A percentile compares a stretch with the other conserved stretches of the same genome.
Evolutionary conservation across 2,888 invertebrate genomes (phyloP).

Genomic region (Andrena camellia): DNA sequence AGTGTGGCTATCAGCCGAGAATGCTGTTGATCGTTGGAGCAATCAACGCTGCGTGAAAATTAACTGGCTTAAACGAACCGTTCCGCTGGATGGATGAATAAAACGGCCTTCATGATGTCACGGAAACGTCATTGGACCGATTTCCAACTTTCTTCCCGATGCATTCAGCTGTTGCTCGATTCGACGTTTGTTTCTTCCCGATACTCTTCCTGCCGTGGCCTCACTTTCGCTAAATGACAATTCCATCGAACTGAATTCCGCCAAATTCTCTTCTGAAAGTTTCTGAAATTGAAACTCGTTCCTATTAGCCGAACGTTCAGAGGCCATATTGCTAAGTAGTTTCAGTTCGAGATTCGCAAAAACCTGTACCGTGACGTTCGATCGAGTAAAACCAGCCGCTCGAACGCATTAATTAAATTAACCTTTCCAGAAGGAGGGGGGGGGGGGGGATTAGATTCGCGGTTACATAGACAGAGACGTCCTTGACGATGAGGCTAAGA

Average conservation of each 20-base stretch:
- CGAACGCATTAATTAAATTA: constrained; percentile 57
- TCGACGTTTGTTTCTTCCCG: constrained; percentile 24
- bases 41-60: constrained; percentile 45
- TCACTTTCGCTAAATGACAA: no score
- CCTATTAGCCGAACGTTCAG: no score
- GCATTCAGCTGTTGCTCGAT: constrained; percentile 15
- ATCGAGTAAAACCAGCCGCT: background rate
- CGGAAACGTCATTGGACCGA: constrained; percentile 47
- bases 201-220: no score
- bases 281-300: no score
- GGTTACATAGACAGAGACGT: constrained; percentile 62
- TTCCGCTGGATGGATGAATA: constrained; percentile 31
- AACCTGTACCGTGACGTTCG: background rate
- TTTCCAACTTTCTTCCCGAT: constrained; percentile 59
- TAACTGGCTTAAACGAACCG: constrained; percentile 65
- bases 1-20: constrained; percentile 5
- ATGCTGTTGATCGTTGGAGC: constrained; percentile 48
- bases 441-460: constrained; percentile 48
- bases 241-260: no score
- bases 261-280: no score
- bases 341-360: background rate
- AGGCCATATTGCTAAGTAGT: no score
- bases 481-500: constrained; percentile 68
- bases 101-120: constrained; percentile 64
- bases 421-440: constrained; percentile 47